Conservation (phyloP, 2,113 vertebrate species). For the Atherinomorus stipes region DNA sequence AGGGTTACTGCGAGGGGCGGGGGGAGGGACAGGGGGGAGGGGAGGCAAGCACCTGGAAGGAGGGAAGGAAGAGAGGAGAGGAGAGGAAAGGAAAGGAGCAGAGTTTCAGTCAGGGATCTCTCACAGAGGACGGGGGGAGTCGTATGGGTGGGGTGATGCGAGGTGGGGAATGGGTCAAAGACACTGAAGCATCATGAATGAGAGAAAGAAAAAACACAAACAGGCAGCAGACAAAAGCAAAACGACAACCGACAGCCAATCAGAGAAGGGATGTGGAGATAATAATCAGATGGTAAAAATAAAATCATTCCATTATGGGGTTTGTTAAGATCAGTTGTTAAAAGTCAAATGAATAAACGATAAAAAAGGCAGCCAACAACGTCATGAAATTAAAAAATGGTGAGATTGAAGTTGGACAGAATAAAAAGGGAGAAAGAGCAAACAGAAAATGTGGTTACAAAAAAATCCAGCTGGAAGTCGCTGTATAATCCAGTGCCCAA, state of each 20-base stretch:
- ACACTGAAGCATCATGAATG: constrained; percentile 57
- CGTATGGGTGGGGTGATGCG: constrained; percentile 57
- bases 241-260: constrained; percentile 40
- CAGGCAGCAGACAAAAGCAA: constrained; percentile 51
- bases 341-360: constrained; percentile 45
- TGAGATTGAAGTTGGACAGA: constrained; percentile 70
- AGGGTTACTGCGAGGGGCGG: constrained; percentile 78
- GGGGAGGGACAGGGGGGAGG: constrained; percentile 66
- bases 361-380: constrained; percentile 61
- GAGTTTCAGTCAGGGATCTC: constrained; percentile 77
- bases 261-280: background rate
- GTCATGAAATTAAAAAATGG: constrained; percentile 53
- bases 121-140: constrained; percentile 32
- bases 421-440: constrained; percentile 77
- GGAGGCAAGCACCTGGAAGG: constrained; percentile 74
- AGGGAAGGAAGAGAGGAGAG: constrained; percentile 27
- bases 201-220: constrained; percentile 10
- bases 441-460: constrained; percentile 75
- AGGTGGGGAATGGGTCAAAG: constrained; percentile 65
- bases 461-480: constrained; percentile 38
- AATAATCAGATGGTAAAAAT: constrained; percentile 27
- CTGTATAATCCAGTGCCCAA: constrained; percentile 52
- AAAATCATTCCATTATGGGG: constrained; percentile 60
- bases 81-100: constrained; percentile 55
- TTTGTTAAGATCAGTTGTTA: constrained; percentile 37